Percentiles rank a stretch among this genome's conserved stretches.
Conservation (phyloP, 2,797 vertebrate species). For the Lycodopsis pacificus region DNA sequence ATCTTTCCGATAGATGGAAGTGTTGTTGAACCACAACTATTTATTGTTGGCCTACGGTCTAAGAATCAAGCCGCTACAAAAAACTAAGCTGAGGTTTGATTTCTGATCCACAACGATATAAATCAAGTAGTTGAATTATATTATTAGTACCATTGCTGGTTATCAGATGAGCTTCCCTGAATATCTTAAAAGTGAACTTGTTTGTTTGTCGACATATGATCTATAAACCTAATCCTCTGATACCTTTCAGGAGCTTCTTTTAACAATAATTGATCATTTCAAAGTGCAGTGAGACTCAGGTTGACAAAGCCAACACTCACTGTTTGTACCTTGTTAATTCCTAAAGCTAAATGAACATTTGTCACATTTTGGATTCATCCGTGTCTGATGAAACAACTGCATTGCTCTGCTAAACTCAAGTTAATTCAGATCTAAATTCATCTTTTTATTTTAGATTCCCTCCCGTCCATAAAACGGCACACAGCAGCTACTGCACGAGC, state of each 20-base stretch:
- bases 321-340: neutral
- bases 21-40: neutral
- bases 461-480: neutral
- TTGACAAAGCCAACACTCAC: neutral
- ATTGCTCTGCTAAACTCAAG: slow-evolving; percentile 11
- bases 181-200: neutral
- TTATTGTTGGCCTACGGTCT: neutral
- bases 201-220: neutral
- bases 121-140: neutral
- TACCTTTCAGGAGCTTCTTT: too few species aligned
- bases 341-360: neutral
- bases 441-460: neutral
- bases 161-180: neutral
- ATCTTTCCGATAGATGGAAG: neutral
- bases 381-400: slow-evolving; percentile 18
- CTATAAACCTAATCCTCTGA: neutral
- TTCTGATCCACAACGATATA: neutral
- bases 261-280: too few species aligned
- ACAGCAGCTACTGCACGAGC: slow-evolving; percentile 24
- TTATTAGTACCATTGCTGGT: neutral
- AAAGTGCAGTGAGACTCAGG: neutral
- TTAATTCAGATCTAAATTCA: neutral
- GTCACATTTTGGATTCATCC: neutral
- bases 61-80: neutral
- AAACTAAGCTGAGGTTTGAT: neutral